Base-by-base conservation (phyloP, 2,888 invertebrate genomes). In the Ferdinandea cuprea region DNA sequence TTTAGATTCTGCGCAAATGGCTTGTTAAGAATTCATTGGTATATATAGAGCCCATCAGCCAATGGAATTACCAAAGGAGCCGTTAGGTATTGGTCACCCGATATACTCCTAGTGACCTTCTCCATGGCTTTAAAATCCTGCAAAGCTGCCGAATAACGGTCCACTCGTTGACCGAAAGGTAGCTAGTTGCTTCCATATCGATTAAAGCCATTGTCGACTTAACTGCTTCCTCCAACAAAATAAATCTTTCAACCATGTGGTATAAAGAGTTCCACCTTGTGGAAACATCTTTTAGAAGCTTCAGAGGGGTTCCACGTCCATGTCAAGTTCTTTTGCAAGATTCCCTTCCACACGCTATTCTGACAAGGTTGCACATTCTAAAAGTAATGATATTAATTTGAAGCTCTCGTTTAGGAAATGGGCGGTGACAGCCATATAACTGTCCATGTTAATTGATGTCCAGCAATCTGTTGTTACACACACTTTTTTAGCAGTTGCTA, bases 391-490 rank as follows among this genome's bases (percentile, higher is more conserved):
- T 9, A 52, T 2, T 3, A 54, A 9, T 21, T 52, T 0, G 15
- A 73, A 73, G 7, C 32, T 35, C 15, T 69, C 44, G 40, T 7
- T 35, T 3, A 44, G 46, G 17, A 61, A 69, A 25, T 69, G 69
- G 5, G 37, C 68, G 0, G 68, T 68, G 4, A 69, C 44, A 21
- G 52, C 54, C 50, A 76, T 44, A 54, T 46, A 44, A 8, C 42
- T 76, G 5, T 76, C 68, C 11, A 25, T 52, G 17, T 30, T 69
- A 11, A 69, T 9, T 0, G 74, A 74, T 0, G 56, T 48, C 66
- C 74, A 74, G 58, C 56, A 74, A 15, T 74, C 66, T 1, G 65
- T 66, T 13, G 74, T 56, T 0, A 74, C 15, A 17, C 56, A 58
- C 9, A 58, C 11, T 17, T 25, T 32, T 2, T 2, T 37, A 9